A percentile compares a stretch with the other conserved stretches of the same genome.
phyloP scores from a whole-genome alignment of 2,113 vertebrate genomes.

The Eptatretus burgeri region DNA sequence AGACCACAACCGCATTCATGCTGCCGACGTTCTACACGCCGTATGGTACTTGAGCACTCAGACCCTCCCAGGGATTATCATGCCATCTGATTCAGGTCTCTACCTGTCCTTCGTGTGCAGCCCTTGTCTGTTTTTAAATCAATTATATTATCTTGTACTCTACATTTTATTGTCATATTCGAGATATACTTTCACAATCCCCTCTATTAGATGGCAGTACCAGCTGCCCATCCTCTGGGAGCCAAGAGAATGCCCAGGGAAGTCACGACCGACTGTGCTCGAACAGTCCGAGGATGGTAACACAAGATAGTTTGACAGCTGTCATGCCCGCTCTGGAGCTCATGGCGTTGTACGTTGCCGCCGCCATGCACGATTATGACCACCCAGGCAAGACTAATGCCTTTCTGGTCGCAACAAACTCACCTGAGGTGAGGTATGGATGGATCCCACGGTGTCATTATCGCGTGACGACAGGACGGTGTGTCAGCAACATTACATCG shows the following conservation, averaged over 20 bases:
- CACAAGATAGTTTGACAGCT: constrained; percentile 27
- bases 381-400: constrained; percentile 85
- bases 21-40: constrained; percentile 85
- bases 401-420: constrained; percentile 77
- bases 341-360: constrained; percentile 92
- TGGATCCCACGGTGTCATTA: too few species aligned
- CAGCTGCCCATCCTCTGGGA: too few species aligned
- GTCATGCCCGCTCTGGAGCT: constrained; percentile 84
- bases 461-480: background rate
- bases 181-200: constrained; percentile 25
- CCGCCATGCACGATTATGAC: constrained; percentile 94
- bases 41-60: constrained; percentile 94
- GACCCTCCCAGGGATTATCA: constrained; percentile 40
- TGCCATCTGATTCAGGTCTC: background rate
- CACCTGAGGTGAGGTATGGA: constrained; percentile 37
- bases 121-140: background rate
- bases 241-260: too few species aligned
- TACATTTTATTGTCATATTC: constrained; percentile 26
- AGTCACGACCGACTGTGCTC: too few species aligned
- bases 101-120: background rate
- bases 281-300: constrained; percentile 15
- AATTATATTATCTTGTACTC: constrained; percentile 3
- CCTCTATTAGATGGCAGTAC: too few species aligned
- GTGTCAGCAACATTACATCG: background rate
- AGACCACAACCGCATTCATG: constrained; percentile 94